Percentiles rank a stretch among this genome's conserved stretches.
These are phyloP conservation scores for Drosophila meridionalis DNA, from an alignment of 2,888 invertebrate species.

Conservation along the genomic window DNA sequence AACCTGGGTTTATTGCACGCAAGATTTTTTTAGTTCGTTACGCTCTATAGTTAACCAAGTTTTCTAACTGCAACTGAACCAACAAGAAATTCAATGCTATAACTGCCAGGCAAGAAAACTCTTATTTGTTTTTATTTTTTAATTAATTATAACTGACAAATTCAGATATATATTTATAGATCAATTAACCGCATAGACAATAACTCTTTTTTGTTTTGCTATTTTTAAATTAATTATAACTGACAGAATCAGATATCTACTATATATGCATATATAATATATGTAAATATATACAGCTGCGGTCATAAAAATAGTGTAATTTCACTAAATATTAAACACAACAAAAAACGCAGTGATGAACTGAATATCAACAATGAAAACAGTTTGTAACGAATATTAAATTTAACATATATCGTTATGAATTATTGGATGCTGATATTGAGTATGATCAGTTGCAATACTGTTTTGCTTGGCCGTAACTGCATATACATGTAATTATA, in stretches of 20 bases:
- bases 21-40: slow-evolving; percentile 30
- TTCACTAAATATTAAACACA: no score
- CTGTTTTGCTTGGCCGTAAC: no score
- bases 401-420: no score
- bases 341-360: no score
- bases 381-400: no score
- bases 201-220: neutral
- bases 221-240: neutral
- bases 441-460: no score
- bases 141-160: neutral
- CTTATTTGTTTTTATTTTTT: neutral
- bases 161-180: neutral
- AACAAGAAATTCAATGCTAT: no score
- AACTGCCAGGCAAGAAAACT: neutral
- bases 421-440: no score
- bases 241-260: neutral
- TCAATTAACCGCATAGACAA: neutral
- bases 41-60: slow-evolving; percentile 13
- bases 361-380: no score
- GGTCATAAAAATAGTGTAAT: no score
- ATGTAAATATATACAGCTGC: no score
- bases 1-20: slow-evolving; percentile 9
- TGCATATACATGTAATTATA: neutral
- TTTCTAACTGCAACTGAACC: slow-evolving; percentile 2
- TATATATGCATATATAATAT: no score